Conservation (phyloP, 2,888 invertebrate genomes). For the Charanyca ferruginea region DNA sequence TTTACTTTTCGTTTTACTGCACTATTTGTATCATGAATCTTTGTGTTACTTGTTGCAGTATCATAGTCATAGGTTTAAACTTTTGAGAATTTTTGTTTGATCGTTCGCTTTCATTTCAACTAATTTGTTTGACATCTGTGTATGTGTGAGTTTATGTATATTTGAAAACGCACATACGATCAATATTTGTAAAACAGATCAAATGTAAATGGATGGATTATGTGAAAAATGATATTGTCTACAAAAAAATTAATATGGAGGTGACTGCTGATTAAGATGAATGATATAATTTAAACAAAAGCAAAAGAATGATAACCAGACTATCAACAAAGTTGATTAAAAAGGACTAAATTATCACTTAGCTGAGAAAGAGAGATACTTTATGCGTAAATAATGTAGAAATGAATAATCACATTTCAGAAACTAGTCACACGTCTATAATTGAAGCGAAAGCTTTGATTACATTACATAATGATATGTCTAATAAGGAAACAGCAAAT, state of each 20-base stretch:
- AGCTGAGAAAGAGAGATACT: background rate
- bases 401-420: constrained; percentile 17
- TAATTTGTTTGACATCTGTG: background rate
- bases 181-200: background rate
- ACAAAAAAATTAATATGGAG: background rate
- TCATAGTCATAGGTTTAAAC: background rate
- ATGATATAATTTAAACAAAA: too few relatives aligned
- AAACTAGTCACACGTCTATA: constrained; percentile 21
- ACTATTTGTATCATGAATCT: constrained; percentile 68
- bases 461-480: constrained; percentile 54
- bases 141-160: too few relatives aligned
- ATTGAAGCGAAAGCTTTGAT: constrained; percentile 60
- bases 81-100: background rate
- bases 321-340: too few relatives aligned
- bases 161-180: too few relatives aligned
- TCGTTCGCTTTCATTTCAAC: background rate
- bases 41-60: constrained; percentile 39
- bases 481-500: constrained; percentile 60
- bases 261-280: background rate
- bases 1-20: constrained; percentile 67
- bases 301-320: too few relatives aligned
- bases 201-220: background rate
- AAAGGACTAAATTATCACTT: too few relatives aligned
- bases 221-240: background rate
- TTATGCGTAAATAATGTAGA: background rate